Percentiles rank a stretch among this genome's conserved stretches.
Evolutionary conservation across 2,888 invertebrate genomes (phyloP).

Genomic region (Euplagia quadripunctaria): DNA sequence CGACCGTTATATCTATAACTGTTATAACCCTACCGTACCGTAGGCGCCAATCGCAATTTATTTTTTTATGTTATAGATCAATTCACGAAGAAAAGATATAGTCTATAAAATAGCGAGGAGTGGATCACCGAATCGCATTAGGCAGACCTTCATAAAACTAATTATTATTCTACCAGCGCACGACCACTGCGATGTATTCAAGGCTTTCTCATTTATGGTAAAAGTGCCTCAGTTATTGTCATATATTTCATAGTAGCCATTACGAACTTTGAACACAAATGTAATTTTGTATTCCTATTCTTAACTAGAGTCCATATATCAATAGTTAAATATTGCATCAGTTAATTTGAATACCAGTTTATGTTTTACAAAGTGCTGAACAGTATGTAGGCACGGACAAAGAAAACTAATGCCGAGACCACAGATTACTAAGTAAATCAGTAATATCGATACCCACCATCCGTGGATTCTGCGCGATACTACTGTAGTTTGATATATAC

Average conservation of each 20-base stretch:
- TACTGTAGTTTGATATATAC: no score
- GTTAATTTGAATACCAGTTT: no score
- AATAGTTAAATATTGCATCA: no score
- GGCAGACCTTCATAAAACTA: not conserved
- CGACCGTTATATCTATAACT: not conserved
- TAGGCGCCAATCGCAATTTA: not conserved
- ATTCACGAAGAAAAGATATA: not conserved
- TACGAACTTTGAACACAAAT: not conserved
- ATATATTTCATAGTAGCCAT: not conserved
- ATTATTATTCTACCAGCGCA: conserved; percentile 3
- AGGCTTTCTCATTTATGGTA: not conserved
- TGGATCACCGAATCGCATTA: conserved; percentile 7
- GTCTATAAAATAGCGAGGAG: conserved; percentile 1
- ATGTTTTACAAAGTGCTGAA: no score
- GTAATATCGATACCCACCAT: no score
- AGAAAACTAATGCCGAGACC: no score
- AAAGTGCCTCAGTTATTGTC: conserved; percentile 1
- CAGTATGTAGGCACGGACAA: no score
- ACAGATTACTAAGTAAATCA: no score
- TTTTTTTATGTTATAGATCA: conserved; percentile 3
- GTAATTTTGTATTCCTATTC: not conserved
- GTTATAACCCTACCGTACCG: not conserved
- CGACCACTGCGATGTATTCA: conserved; percentile 3
- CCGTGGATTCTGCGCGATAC: no score
- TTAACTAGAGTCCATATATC: not conserved